Conservation (phyloP, 2,113 vertebrate genomes). For the Centropus bengalensis region DNA sequence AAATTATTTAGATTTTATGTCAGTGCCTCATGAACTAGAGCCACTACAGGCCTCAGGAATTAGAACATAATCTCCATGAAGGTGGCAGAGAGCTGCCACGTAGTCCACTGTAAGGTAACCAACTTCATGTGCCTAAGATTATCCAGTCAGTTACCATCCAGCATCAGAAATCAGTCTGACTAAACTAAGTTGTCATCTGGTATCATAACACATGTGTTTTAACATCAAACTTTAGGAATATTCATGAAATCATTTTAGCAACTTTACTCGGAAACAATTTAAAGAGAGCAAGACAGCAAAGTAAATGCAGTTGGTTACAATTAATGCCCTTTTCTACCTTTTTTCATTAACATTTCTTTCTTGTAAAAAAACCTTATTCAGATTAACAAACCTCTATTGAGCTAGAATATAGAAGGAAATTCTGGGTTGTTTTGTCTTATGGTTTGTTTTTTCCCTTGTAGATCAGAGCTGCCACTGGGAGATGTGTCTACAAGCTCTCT, state of each 20-base stretch:
- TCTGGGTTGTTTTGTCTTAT: fast-evolving
- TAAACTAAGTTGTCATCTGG: neutral
- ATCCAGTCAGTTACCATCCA: neutral
- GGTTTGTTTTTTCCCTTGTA: neutral
- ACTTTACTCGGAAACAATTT: neutral
- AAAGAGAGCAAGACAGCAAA: neutral
- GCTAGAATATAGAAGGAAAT: neutral
- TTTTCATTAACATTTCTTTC: neutral
- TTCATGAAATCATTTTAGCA: neutral
- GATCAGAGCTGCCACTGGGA: constrained; percentile 46
- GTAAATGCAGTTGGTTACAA: neutral
- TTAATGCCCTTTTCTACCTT: neutral
- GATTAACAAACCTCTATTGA: neutral
- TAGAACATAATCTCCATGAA: neutral
- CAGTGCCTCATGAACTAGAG: neutral
- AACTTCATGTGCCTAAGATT: no score
- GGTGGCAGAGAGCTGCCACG: neutral
- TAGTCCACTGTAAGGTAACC: neutral
- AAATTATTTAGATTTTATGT: neutral
- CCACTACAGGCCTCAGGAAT: neutral
- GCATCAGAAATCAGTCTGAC: neutral
- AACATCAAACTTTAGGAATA: neutral
- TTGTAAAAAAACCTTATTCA: neutral
- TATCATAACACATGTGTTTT: neutral
- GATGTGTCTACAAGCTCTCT: neutral